Base-by-base conservation (phyloP, 2,888 invertebrate genomes). In the Oxystoma pomonae region DNA sequence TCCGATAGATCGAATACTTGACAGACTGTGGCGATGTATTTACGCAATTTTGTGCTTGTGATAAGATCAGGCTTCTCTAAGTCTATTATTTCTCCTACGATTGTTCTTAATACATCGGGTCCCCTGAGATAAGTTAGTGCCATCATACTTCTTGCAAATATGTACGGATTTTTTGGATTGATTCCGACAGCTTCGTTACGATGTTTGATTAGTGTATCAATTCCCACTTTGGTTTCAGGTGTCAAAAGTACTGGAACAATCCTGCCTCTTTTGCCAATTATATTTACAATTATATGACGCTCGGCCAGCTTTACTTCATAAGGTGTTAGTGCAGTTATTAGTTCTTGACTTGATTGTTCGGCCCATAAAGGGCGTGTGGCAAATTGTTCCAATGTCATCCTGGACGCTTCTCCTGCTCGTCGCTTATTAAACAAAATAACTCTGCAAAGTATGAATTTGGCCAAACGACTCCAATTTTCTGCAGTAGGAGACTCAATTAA, bases 21-120 rank as follows among this genome's bases (percentile, higher is more conserved):
- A 53, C 65, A 67, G n/a, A 73, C 71, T 16, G n/a, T n/a, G 16
- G 72, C 73, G 20, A 70, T 61, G 55, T 72, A 71, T 58, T 73
- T 73, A 55, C 71, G 57, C 16, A 72, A 61, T 63, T 72, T 72
- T 19, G 71, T 72, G n/a, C 70, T 59, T 1, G 68, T 71, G 16
- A 71, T 65, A 16, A 55, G 21, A 5, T 68, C 67, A 22, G 69
- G 69, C n/a, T 22, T 55, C 57, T 65, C 20, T 18, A 69, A 60
- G 12, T 67, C 61, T 16, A n/a, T 9, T n/a, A n/a, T n/a, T n/a
- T n/a, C n/a, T n/a, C n/a, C n/a, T n/a, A 17, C 61, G 65, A 21
- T 51, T 61, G 58, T 65, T 66, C 58, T 55, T 64, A 12, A 69
- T 55, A 63, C 65, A 22, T 67, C 67, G 57, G 67, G 66, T 1